Evolutionary conservation across 2,797 vertebrate genomes (phyloP), one percentile per base, ranked within the genome.

Genomic region (Scarus forsteni): DNA sequence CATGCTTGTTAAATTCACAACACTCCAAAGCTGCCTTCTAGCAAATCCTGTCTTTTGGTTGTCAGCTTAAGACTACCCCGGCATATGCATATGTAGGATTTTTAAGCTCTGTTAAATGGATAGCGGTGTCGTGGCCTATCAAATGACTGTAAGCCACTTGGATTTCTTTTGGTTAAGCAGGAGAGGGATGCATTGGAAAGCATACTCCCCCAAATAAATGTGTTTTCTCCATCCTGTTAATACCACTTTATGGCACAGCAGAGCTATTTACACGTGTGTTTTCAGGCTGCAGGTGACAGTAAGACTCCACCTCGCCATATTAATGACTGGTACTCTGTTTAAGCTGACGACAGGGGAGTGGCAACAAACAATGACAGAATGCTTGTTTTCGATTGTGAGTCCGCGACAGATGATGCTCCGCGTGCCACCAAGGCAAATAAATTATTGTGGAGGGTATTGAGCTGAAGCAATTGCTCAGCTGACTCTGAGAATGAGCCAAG

Each of bases 21-120:
- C 83, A 93, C 90, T 94, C 91, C 88, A 93, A 92, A 93, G 86
- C 62, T 74, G 88, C 84, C 92, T 95, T 92, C 89, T 90, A 95
- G 89, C 70, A 95, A 85, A 94, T 94, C 93, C 89, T 72, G 70
- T 89, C 93, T 92, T 88, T 89, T 92, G 85, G 88, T 93, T 94
- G 92, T 92, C 85, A 92, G 93, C 91, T 94, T 89, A 95, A 89
- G 79, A 93, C 74, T 36, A 87, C 90, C 85, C 89, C 73, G 81
- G 85, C 92, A 93, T 94, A 92, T 94, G 94, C 93, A 94, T 93
- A 94, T 93, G 88, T 89, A 89, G 89, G 88, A 87, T 88, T 94
- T 94, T 93, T 93, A 94, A 95, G 93, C 93, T 94, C 91, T 93
- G 93, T 94, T 94, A 95, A 95, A 95, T 94, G 93, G 93, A 93